phyloP scores from a whole-genome alignment of 2,888 invertebrate genomes.

The Plebejus melissa region DNA sequence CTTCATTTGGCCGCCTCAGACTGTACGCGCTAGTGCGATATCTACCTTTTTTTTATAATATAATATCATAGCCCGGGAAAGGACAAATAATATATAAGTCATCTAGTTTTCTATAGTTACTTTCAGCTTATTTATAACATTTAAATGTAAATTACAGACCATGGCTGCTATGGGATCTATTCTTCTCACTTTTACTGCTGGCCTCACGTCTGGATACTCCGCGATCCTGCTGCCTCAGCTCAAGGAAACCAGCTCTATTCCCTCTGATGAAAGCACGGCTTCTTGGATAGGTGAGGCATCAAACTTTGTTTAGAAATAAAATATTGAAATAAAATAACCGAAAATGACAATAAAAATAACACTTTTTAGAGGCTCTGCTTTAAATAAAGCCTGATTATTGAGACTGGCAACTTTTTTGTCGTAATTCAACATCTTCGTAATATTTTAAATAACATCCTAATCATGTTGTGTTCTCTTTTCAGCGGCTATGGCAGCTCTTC shows the following conservation, averaged over 20 bases:
- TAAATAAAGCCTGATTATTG: too few relatives aligned
- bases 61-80: too few relatives aligned
- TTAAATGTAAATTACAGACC: slow-evolving; percentile 56
- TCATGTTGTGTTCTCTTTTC: slow-evolving; percentile 40
- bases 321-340: not conserved
- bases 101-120: too few relatives aligned
- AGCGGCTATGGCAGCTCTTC: slow-evolving; percentile 82
- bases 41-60: too few relatives aligned
- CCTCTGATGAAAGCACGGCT: slow-evolving; percentile 65
- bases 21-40: too few relatives aligned
- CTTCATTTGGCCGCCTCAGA: too few relatives aligned
- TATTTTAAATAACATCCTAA: slow-evolving; percentile 2
- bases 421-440: not conserved
- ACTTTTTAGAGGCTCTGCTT: too few relatives aligned
- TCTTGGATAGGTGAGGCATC: slow-evolving; percentile 80
- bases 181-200: slow-evolving; percentile 75
- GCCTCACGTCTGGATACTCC: slow-evolving; percentile 82
- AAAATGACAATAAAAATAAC: not conserved
- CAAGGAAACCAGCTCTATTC: slow-evolving; percentile 57
- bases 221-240: slow-evolving; percentile 82
- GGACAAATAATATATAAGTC: too few relatives aligned
- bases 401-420: too few relatives aligned
- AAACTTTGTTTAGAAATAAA: not conserved
- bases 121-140: too few relatives aligned
- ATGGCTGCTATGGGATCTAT: slow-evolving; percentile 77